A percentile compares a stretch with the other conserved stretches of the same genome.
These are phyloP conservation scores for Hyalella azteca DNA, from an alignment of 2,888 invertebrate species.

Conservation along the genomic window DNA sequence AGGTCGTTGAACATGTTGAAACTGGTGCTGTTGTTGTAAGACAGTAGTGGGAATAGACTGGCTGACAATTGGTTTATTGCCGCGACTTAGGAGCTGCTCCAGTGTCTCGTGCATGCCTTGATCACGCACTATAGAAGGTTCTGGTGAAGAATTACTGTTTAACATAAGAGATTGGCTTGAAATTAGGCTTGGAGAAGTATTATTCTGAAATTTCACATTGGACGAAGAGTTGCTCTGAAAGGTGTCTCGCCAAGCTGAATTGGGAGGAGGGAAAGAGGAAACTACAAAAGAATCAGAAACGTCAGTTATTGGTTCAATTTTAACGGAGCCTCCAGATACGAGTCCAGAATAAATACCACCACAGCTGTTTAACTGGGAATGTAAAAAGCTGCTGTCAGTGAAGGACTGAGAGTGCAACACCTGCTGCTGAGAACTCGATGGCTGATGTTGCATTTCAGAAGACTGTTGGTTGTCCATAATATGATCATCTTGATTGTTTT, in stretches of 20 bases:
- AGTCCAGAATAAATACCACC: background rate
- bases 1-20: background rate
- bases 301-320: slow-evolving; percentile 1
- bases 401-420: slow-evolving; percentile 1
- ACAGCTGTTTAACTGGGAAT: background rate
- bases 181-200: background rate
- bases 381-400: slow-evolving; percentile 11
- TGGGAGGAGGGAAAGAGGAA: slow-evolving; percentile 55
- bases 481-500: background rate
- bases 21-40: background rate
- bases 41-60: background rate
- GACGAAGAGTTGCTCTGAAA: slow-evolving; percentile 35
- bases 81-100: background rate
- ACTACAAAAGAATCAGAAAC: slow-evolving; percentile 43
- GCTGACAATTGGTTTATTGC: background rate
- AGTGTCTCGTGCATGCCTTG: background rate
- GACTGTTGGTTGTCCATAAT: background rate
- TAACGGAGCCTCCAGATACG: slow-evolving; percentile 9
- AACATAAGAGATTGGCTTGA: background rate
- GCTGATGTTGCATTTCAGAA: background rate
- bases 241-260: slow-evolving; percentile 52
- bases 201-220: background rate
- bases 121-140: background rate
- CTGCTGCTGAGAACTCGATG: background rate
- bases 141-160: background rate